Percentiles rank a stretch among this genome's conserved stretches.
phyloP scores from a whole-genome alignment of 1,140 invertebrate species.

The Gryon sp. region DNA sequence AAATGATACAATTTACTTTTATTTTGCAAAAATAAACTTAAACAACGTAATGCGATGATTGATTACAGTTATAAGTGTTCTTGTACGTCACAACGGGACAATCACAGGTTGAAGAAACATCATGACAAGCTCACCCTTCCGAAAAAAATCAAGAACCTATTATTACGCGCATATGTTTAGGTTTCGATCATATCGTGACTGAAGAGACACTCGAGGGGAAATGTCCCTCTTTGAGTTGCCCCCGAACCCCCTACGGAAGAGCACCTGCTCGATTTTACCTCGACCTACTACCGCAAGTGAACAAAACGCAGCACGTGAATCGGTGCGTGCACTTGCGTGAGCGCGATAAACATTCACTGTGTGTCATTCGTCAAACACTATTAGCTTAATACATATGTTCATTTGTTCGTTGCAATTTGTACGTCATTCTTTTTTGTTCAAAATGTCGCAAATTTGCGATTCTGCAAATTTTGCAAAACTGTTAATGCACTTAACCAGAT shows the following conservation, averaged over 20 bases:
- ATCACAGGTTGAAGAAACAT: slow-evolving; percentile 72
- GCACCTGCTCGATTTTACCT: slow-evolving; percentile 70
- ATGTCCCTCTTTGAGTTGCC: too few species aligned
- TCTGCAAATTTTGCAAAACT: too few species aligned
- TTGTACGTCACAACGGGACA: slow-evolving; percentile 63
- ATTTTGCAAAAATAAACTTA: slow-evolving; percentile 8
- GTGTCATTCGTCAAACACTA: slow-evolving; percentile 64
- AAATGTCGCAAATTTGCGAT: too few species aligned
- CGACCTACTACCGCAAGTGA: slow-evolving; percentile 58
- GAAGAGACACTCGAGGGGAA: slow-evolving; percentile 60
- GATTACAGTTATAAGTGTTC: slow-evolving; percentile 46
- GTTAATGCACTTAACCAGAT: too few species aligned
- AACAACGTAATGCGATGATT: slow-evolving; percentile 28
- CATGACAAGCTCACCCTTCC: slow-evolving; percentile 69
- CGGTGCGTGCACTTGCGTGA: slow-evolving; percentile 43
- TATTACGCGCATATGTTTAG: slow-evolving; percentile 78
- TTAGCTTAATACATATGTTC: slow-evolving; percentile 55
- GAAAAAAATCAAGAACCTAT: slow-evolving; percentile 78
- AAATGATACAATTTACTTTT: too few species aligned
- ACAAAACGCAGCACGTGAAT: slow-evolving; percentile 26
- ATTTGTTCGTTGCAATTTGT: not conserved
- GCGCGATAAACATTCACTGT: slow-evolving; percentile 48
- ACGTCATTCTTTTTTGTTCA: not conserved
- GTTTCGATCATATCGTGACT: slow-evolving; percentile 76
- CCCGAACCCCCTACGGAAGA: slow-evolving; percentile 31